Evolutionary conservation across 2,113 vertebrate genomes (phyloP).

Genomic region (Osmerus eperlanus): DNA sequence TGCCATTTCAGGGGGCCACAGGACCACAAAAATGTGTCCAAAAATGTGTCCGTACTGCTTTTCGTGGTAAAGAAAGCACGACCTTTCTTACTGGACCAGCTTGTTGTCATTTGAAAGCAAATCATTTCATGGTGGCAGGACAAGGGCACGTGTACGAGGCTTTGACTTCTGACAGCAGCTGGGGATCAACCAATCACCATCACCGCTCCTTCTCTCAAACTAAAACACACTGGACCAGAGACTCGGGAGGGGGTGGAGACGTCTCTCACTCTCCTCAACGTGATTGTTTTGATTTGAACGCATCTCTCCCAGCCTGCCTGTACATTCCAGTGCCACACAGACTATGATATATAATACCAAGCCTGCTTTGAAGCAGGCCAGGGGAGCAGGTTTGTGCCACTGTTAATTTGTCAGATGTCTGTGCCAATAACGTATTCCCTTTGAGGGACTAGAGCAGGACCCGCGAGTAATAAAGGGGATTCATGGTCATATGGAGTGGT

Average conservation of each 20-base stretch:
- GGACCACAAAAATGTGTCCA: too few species aligned
- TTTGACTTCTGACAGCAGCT: too few species aligned
- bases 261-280: background rate
- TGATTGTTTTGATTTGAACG: slow-evolving; percentile 20
- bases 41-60: too few species aligned
- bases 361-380: slow-evolving; percentile 36
- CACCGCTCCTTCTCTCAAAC: background rate
- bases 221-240: background rate
- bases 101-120: too few species aligned
- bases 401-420: slow-evolving; percentile 37
- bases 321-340: slow-evolving; percentile 28
- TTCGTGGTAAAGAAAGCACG: too few species aligned
- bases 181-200: too few species aligned
- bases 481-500: slow-evolving; percentile 24
- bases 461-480: slow-evolving; percentile 30
- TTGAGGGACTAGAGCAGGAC: slow-evolving; percentile 34
- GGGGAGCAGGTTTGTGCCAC: slow-evolving; percentile 32
- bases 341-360: slow-evolving; percentile 25
- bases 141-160: too few species aligned
- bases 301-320: slow-evolving; percentile 6
- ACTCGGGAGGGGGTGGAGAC: background rate
- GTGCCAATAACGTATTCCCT: slow-evolving; percentile 38
- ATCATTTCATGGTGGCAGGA: too few species aligned
- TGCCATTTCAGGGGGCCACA: too few species aligned
- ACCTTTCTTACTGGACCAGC: too few species aligned